Base-by-base conservation (phyloP, 2,113 vertebrate genomes). In the Dolichotis patagonum region DNA sequence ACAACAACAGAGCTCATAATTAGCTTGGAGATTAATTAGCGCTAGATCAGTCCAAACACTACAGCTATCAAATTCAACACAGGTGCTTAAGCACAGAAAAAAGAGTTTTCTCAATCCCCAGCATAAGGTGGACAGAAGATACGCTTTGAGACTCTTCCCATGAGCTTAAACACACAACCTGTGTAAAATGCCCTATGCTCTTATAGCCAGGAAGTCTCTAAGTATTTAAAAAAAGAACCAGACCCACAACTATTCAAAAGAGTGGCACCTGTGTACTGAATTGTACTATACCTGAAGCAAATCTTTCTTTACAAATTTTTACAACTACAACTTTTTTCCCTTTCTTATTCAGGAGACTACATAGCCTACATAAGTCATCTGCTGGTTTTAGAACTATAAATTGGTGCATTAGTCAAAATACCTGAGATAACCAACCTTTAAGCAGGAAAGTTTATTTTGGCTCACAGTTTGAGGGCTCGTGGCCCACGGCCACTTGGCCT, bases 1-100 rank as follows among this genome's bases (percentile, higher is more conserved):
- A 97, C 98, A 97, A 98, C 97, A 98, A 98, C 97, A 97, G 98
- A 97, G 96, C 96, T 95, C 97, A 92, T 98, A 98, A 98, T 98
- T 97, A 98, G 87, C 93, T 92, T 96, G 96, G 98, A 98, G 98
- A 98, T 98, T 97, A 98, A 98, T 98, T 98, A 96, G 96, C 88
- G 88, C 97, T 96, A 85, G 95, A 91, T 93, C 96, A 92, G 78
- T 97, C 97, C 97, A 98, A 98, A 97, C 90, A 95, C 90, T 85
- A 95, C 95, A 97, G 97, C 97, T 92, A 96, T 93, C 97, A 97
- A 96, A 97, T 95, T 96, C 96, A 96, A 96, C 95, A 98, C 95
- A 98, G 97, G 97, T 97, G 97, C 88, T 97, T 92, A 90, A 91
- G 85, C 24, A 49, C 96, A 96, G 73, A 96, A 88, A 95, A 97